Evolutionary conservation across 2,797 vertebrate species (phyloP).

Genomic region (Xerus rutilus): DNA sequence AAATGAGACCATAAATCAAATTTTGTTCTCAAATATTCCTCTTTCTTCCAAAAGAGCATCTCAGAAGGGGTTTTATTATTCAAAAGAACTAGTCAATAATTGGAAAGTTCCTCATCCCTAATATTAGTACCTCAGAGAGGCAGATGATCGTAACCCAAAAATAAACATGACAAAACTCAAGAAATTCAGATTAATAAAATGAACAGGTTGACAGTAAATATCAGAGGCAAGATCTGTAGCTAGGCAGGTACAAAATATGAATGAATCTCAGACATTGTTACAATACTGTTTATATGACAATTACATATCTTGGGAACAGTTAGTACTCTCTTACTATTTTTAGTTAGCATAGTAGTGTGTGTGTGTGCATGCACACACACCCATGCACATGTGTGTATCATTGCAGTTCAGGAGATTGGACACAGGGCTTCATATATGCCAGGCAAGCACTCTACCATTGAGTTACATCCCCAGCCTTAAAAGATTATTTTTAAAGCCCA

Average conservation of each 20-base stretch:
- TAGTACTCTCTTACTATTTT: neutral
- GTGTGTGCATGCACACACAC: too few relatives aligned
- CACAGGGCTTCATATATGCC: rapidly evolving
- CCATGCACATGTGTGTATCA: too few relatives aligned
- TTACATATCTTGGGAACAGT: neutral
- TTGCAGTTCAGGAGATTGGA: neutral
- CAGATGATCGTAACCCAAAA: neutral
- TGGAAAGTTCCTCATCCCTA: conserved; percentile 28
- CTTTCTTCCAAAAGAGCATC: neutral
- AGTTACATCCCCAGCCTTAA: neutral
- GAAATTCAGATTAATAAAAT: conserved; percentile 62
- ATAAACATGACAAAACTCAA: conserved; percentile 25
- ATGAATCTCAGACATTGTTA: neutral
- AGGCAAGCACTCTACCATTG: neutral
- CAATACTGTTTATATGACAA: neutral
- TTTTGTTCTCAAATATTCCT: neutral
- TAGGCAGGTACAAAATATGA: neutral
- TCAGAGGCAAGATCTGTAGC: neutral
- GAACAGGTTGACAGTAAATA: neutral
- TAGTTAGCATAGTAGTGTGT: neutral
- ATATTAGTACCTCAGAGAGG: neutral
- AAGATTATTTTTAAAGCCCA: conserved; percentile 9
- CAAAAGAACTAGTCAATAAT: conserved; percentile 6
- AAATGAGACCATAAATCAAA: conserved; percentile 41
- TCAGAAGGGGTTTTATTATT: neutral